phyloP scores from a whole-genome alignment of 2,113 vertebrate genomes.

The Verasper variegatus region DNA sequence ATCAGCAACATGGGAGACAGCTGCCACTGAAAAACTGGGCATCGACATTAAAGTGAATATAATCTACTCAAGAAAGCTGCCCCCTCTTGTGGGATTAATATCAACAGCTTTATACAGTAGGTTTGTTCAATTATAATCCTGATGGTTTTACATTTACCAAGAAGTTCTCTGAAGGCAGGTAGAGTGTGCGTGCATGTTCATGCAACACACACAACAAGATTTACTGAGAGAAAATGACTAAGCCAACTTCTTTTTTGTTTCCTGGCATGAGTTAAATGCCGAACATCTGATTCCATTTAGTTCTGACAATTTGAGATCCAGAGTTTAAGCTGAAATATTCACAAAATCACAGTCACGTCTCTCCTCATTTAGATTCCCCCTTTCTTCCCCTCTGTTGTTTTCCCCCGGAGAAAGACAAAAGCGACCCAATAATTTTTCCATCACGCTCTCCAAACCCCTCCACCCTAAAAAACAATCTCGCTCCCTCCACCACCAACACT shows the following conservation, averaged over 20 bases:
- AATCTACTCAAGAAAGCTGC: conserved; percentile 3
- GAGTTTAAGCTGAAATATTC: conserved; percentile 51
- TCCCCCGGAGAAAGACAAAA: conserved; percentile 62
- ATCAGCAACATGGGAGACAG: conserved; percentile 43
- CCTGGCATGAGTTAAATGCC: conserved; percentile 31
- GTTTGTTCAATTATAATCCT: conserved; percentile 7
- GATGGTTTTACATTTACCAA: conserved; percentile 1
- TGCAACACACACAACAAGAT: conserved; percentile 14
- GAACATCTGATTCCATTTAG: conserved; percentile 69
- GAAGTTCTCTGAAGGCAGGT: conserved; percentile 7
- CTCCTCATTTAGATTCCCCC: conserved; percentile 39
- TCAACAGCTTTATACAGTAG: background rate
- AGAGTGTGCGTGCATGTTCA: background rate
- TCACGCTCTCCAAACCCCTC: conserved; percentile 65
- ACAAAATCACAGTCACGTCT: conserved; percentile 54
- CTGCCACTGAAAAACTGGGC: conserved; percentile 34
- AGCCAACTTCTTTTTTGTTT: conserved; percentile 16
- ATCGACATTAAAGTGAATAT: conserved; percentile 20
- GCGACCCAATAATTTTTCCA: conserved; percentile 74
- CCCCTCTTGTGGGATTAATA: background rate
- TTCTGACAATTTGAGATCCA: conserved; percentile 43
- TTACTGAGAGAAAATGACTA: conserved; percentile 19
- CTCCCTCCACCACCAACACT: conserved; percentile 39
- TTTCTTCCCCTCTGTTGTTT: conserved; percentile 37
- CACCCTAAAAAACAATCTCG: conserved; percentile 52